phyloP scores from a whole-genome alignment of 2,113 vertebrate genomes.

The Amazona guildingii region DNA sequence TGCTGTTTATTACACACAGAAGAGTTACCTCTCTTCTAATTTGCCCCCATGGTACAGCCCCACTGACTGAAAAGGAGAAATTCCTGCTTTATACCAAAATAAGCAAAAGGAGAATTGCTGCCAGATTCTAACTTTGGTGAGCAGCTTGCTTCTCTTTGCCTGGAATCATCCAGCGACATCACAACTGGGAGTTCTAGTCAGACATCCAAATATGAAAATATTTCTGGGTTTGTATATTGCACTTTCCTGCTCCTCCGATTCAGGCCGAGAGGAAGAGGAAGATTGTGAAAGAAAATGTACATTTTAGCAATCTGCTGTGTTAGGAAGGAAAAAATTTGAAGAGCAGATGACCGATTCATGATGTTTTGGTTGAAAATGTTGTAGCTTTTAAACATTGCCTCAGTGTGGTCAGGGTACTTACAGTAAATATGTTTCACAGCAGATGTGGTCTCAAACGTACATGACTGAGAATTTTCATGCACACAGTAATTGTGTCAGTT shows the following conservation, averaged over 20 bases:
- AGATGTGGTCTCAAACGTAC: slow-evolving; percentile 13
- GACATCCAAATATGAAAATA: slow-evolving; percentile 35
- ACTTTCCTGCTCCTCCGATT: not conserved
- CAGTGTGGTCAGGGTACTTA: slow-evolving; percentile 12
- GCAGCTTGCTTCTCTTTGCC: slow-evolving; percentile 6
- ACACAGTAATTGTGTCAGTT: not conserved
- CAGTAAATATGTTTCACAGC: slow-evolving; percentile 18
- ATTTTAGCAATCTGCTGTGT: not conserved
- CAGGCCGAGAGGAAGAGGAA: not conserved
- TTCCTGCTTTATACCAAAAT: slow-evolving; percentile 39
- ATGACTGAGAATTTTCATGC: not conserved
- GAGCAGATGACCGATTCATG: slow-evolving; percentile 31
- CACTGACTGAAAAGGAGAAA: not conserved
- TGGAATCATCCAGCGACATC: not conserved
- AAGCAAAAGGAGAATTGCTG: not conserved
- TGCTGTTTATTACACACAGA: not conserved
- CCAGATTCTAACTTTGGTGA: slow-evolving; percentile 12
- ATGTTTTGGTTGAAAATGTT: slow-evolving; percentile 32
- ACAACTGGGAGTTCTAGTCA: not conserved
- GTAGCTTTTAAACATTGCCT: slow-evolving; percentile 37
- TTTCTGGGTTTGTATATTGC: slow-evolving; percentile 3
- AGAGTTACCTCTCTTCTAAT: slow-evolving; percentile 9
- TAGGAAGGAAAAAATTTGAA: slow-evolving; percentile 33
- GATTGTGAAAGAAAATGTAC: slow-evolving; percentile 8
- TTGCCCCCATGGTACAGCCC: not conserved